Evolutionary conservation across 2,113 vertebrate species (phyloP).

Genomic region (Opisthocomus hoazin): DNA sequence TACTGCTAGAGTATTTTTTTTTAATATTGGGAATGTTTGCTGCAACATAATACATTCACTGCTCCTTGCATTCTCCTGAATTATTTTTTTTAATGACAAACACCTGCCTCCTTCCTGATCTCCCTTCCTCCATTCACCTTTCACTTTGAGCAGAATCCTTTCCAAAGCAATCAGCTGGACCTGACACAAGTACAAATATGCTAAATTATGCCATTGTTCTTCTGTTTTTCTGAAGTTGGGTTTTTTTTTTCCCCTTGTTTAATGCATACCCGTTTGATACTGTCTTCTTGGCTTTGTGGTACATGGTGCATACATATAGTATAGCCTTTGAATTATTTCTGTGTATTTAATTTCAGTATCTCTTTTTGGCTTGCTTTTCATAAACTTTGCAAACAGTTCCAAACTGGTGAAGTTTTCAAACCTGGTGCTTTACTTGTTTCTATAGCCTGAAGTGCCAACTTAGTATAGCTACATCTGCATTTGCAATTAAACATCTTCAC

Average conservation of each 20-base stretch:
- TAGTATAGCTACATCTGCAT: not conserved
- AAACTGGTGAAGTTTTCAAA: not conserved
- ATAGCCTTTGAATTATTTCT: not conserved
- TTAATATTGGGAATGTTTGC: not conserved
- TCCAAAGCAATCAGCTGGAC: not conserved
- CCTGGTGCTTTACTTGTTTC: not conserved
- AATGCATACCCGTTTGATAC: not conserved
- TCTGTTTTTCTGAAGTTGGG: not conserved
- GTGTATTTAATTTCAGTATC: not conserved
- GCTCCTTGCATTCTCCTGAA: not conserved
- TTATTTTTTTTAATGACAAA: not conserved
- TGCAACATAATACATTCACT: not conserved
- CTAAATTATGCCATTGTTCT: not conserved
- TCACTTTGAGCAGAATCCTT: not conserved
- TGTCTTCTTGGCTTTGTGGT: not conserved
- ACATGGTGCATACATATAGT: not conserved
- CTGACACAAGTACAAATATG: not conserved
- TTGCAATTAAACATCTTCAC: not conserved
- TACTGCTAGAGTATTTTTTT: not conserved
- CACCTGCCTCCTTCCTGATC: not conserved
- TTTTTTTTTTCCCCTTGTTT: not conserved
- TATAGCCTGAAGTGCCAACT: not conserved
- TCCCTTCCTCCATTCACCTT: not conserved
- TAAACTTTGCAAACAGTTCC: not conserved
- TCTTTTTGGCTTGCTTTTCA: not conserved